phyloP scores from a whole-genome alignment of 2,888 invertebrate species.

The Tricholauxania praeusta region DNA sequence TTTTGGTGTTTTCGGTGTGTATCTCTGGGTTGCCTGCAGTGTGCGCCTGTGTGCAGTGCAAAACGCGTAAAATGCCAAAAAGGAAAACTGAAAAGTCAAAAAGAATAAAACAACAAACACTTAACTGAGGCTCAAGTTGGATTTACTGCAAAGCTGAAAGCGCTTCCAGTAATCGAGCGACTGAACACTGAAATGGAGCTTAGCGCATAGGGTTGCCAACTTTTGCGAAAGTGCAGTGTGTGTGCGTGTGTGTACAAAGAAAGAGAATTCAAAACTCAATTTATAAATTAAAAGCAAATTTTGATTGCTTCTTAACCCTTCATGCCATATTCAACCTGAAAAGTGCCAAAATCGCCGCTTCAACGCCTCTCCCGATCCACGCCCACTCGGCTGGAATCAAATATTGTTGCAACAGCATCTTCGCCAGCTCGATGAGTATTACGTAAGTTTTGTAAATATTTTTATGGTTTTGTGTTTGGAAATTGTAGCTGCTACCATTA shows the following conservation, averaged over 20 bases:
- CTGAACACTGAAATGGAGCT: not conserved
- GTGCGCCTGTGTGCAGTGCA: not conserved
- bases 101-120: too few relatives aligned
- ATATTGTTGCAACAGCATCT: conserved; percentile 6
- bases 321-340: not conserved
- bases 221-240: not conserved
- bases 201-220: too few relatives aligned
- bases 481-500: conserved; percentile 8
- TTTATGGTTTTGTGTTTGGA: not conserved
- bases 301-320: not conserved
- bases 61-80: conserved; percentile 22
- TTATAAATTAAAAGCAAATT: not conserved
- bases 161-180: not conserved
- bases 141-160: not conserved
- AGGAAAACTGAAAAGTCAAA: not conserved
- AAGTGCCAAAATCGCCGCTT: conserved; percentile 21
- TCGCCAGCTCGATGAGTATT: conserved; percentile 18
- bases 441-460: conserved; percentile 20
- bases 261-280: too few relatives aligned
- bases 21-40: conserved; percentile 23
- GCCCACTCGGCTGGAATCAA: conserved; percentile 6
- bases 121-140: too few relatives aligned
- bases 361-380: not conserved
- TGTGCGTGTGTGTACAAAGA: not conserved
- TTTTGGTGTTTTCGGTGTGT: conserved; percentile 8